These are phyloP conservation scores for Etheostoma spectabile DNA, from an alignment of 2,113 vertebrate species.

Conservation along the genomic window DNA sequence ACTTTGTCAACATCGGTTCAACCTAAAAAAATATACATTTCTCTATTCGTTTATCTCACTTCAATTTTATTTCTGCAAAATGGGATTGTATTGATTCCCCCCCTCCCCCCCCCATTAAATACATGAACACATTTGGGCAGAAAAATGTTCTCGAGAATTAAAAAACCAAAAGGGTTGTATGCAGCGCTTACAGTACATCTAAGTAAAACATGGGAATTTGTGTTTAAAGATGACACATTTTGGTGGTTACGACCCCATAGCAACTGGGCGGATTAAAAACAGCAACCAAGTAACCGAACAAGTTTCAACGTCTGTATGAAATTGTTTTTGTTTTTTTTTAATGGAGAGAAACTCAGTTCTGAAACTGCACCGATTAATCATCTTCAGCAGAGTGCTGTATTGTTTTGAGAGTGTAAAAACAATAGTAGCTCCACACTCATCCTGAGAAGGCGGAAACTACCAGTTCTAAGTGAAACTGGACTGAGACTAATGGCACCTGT, in stretches of 20 bases:
- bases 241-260: neutral
- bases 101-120: neutral
- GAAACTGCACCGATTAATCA: neutral
- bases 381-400: neutral
- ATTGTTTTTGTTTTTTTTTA: neutral
- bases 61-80: too few species aligned
- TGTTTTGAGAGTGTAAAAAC: constrained; percentile 9
- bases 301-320: neutral
- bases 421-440: neutral
- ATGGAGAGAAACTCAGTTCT: constrained; percentile 11
- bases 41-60: too few species aligned
- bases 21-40: too few species aligned
- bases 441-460: constrained; percentile 4
- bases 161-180: neutral
- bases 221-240: neutral
- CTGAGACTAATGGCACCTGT: neutral
- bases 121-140: neutral
- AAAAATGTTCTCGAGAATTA: neutral
- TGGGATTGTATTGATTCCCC: too few species aligned
- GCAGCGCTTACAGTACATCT: neutral
- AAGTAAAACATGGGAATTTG: neutral
- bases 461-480: constrained; percentile 26
- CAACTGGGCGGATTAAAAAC: neutral
- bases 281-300: neutral
- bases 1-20: too few species aligned